Percentiles rank a stretch among this genome's conserved stretches.
These are phyloP conservation scores for Psilopsiagon aurifrons DNA, from an alignment of 2,113 vertebrate species.

Conservation along the genomic window DNA sequence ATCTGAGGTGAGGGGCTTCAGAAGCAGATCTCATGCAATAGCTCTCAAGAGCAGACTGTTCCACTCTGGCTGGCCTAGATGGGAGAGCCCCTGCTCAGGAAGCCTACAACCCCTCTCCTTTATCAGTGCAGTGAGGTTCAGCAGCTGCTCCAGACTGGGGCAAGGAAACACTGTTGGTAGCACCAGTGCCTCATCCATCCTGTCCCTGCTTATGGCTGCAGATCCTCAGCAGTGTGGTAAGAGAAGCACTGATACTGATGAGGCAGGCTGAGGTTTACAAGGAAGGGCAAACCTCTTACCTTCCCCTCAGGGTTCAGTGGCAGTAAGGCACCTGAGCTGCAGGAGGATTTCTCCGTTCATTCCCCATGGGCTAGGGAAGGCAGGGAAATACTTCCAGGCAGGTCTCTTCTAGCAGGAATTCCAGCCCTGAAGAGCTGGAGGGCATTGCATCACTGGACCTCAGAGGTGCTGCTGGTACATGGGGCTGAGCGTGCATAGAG, in stretches of 20 bases:
- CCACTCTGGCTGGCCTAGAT: not conserved
- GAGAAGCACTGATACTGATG: not conserved
- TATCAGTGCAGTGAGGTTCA: not conserved
- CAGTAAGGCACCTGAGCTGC: not conserved
- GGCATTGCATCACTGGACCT: too few species aligned
- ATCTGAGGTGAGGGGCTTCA: not conserved
- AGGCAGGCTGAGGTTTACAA: not conserved
- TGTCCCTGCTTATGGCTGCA: not conserved
- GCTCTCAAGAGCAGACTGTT: not conserved
- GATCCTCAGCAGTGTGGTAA: not conserved
- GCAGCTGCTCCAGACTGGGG: not conserved
- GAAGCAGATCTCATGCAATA: not conserved
- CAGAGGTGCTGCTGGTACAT: not conserved
- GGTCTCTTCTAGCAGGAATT: too few species aligned
- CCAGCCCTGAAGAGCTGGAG: not conserved
- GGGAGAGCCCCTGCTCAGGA: not conserved
- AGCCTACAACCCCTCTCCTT: not conserved
- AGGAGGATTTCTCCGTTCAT: not conserved
- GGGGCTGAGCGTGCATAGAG: fast-evolving
- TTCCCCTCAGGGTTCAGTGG: not conserved
- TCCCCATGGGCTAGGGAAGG: not conserved
- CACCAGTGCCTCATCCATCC: not conserved
- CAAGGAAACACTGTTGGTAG: not conserved
- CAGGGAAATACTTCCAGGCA: not conserved
- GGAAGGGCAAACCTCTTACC: not conserved